Conservation (phyloP, 2,888 invertebrate species). For the Morinoia aosen region DNA sequence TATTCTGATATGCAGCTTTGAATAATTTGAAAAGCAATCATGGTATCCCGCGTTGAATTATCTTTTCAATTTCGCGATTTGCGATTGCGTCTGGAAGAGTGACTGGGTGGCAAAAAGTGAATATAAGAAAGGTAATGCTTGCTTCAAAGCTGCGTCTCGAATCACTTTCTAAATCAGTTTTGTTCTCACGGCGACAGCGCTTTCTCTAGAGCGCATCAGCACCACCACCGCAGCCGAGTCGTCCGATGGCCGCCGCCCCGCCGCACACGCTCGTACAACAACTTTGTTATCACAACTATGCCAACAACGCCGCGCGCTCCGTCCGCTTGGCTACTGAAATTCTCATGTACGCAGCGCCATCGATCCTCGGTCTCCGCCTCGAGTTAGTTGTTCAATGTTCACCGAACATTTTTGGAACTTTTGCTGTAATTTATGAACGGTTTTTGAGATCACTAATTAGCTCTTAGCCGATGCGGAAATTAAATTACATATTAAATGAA, state of each 20-base stretch:
- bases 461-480: background rate
- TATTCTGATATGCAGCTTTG: background rate
- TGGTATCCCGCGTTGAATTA: background rate
- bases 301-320: constrained; percentile 4
- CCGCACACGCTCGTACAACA: background rate
- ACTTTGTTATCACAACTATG: constrained; percentile 17
- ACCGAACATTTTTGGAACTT: background rate
- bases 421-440: background rate
- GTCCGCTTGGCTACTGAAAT: background rate
- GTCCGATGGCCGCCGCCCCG: background rate
- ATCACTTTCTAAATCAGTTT: background rate
- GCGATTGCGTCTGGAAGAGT: background rate
- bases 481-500: background rate
- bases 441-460: background rate
- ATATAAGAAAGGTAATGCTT: background rate
- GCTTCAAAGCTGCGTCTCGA: background rate
- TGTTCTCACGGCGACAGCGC: background rate
- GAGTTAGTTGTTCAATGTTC: background rate
- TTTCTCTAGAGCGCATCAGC: background rate
- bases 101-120: background rate
- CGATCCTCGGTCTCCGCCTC: background rate
- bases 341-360: background rate
- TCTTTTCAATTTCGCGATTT: background rate
- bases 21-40: background rate
- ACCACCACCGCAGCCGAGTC: background rate